These are phyloP conservation scores for Oplegnathus fasciatus DNA, from an alignment of 2,113 vertebrate genomes.

Conservation along the genomic window DNA sequence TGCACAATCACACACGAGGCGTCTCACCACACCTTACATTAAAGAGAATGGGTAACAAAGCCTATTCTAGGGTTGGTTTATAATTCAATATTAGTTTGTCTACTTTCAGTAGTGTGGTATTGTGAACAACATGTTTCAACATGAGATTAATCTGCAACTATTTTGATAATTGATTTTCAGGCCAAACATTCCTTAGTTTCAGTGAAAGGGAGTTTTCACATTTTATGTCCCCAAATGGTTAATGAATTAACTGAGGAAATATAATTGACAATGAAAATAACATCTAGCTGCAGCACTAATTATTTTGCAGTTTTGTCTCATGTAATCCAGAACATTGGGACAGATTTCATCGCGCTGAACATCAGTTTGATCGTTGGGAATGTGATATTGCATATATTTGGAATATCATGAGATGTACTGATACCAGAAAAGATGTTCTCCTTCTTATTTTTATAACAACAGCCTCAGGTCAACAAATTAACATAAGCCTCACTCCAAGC, in stretches of 20 bases:
- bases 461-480: neutral
- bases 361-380: neutral
- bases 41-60: neutral
- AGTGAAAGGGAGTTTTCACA: no score
- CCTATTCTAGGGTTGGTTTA: no score
- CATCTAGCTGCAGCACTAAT: neutral
- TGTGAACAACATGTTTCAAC: neutral
- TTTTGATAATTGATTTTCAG: neutral
- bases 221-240: no score
- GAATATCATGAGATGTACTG: neutral
- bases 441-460: neutral
- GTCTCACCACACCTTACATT: neutral
- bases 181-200: neutral
- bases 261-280: neutral
- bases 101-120: no score
- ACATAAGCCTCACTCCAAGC: neutral
- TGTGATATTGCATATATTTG: neutral
- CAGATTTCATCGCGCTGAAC: neutral
- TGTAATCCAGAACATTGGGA: neutral
- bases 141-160: neutral
- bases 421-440: neutral
- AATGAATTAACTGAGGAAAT: neutral
- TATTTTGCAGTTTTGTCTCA: neutral
- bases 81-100: neutral
- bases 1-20: neutral